Base-by-base conservation (phyloP, 2,888 invertebrate species). In the Sicus ferrugineus region DNA sequence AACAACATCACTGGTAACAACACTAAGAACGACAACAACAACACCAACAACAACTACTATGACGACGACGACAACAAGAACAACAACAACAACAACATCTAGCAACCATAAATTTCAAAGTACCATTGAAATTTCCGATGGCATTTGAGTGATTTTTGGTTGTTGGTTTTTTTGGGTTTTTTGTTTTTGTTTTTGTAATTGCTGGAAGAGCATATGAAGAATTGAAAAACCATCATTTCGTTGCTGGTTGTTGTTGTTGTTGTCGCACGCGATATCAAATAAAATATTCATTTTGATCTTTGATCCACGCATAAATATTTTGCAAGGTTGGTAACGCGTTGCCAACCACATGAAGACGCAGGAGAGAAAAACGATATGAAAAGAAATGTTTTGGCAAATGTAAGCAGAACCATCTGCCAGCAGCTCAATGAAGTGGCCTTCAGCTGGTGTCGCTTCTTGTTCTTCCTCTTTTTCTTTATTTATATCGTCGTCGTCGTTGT, bases 231-330 rank as follows among this genome's bases (percentile, higher is more conserved):
- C n/a, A 16, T 5, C 19, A 56, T 59, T 59, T 34, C 16, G 38
- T n/a, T 11, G 38, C 23, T 56, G 30, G 62, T 56, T 56, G 23
- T 48, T 31, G 52, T 66, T 56, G 58, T 64, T 65, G 66, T 54
- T 23, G 56, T 42, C 19, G 9, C 46, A 21, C 42, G 46, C 48
- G 48, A 48, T 59, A 80, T 82, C 80, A 79, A 81, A 81, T 81
- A 80, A 81, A 80, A 82, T 82, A 82, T 82, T 81, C 81, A 82
- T 81, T 82, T 81, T 80, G 81, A 82, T 82, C 83, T 82, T 79
- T 81, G 83, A 81, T 79, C 82, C 82, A 76, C 77, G 77, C 80
- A 79, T 79, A 81, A 81, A 81, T 80, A 81, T 80, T 73, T 73
- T 61, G 26, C 9, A 26, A 42, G 14, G 9, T n/a, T n/a, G 14